Conservation (phyloP, 2,888 invertebrate species). For the Monopis laevigella region DNA sequence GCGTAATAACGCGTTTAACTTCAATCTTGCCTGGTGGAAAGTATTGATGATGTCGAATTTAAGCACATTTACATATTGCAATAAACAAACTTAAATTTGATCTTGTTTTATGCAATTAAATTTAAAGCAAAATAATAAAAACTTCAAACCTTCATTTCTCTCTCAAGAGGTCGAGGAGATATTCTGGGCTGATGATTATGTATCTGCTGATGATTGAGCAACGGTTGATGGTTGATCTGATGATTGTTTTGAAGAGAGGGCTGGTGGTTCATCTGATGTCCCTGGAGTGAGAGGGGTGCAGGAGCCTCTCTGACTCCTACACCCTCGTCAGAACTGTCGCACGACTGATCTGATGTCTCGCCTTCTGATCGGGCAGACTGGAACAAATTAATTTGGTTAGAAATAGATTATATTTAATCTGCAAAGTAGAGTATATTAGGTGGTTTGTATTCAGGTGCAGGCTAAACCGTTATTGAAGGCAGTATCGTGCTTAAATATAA, state of each 20-base stretch:
- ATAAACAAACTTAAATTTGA: too few species aligned
- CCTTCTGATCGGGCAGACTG: constrained; percentile 59
- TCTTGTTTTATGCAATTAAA: too few species aligned
- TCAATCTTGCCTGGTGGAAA: too few species aligned
- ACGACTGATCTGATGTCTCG: constrained; percentile 57
- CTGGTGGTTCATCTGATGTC: constrained; percentile 25
- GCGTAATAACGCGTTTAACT: too few species aligned
- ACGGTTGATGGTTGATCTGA: constrained; percentile 19
- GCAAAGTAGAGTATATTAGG: too few species aligned
- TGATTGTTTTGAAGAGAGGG: constrained; percentile 13
- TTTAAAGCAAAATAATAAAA: too few species aligned
- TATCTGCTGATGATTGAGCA: constrained; percentile 23
- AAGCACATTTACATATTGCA: too few species aligned
- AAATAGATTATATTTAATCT: background rate
- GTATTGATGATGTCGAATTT: too few species aligned
- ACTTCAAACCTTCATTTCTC: constrained; percentile 45
- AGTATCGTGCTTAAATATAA: too few species aligned
- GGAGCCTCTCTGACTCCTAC: constrained; percentile 48
- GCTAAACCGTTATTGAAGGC: too few species aligned
- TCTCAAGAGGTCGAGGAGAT: constrained; percentile 47
- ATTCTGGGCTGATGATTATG: constrained; percentile 35
- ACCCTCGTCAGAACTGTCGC: constrained; percentile 59
- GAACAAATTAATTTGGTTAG: constrained; percentile 21
- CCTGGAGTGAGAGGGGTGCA: constrained; percentile 23
- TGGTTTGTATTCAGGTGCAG: too few species aligned